Base-by-base conservation (phyloP, 2,113 vertebrate species). In the Gobiocypris rarus region DNA sequence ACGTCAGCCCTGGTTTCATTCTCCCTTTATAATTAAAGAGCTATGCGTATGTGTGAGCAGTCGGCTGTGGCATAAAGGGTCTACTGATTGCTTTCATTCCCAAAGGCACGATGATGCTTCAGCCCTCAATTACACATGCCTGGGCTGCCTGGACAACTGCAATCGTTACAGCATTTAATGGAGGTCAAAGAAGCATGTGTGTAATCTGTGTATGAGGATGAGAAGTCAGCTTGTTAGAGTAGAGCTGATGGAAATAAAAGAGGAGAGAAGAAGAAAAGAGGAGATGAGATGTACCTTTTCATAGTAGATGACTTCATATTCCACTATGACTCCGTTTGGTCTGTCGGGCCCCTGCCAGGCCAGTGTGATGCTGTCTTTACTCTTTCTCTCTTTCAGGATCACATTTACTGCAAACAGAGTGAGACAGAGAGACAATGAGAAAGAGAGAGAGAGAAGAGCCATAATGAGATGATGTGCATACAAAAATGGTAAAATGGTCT, bases 291-390 rank as follows among this genome's bases (percentile, higher is more conserved):
- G 52, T 89, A 95, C 95, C 94, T 96, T 96, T 90, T 96, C 95
- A 65, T 95, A 96, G 87, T 95, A 96, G 90, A 95, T 95, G 79
- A 96, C 94, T 89, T 96, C 95, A 88, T 96, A 96, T 85, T 95
- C 95, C 85, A 95, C 92, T 17, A 95, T 94, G 19, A 83, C 93
- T 61, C 94, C 94, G 7, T 92, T 94, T 82, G 94, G 92, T 87
- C 93, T 92, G 86, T 95, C 92, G 2, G 94, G 95, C 75, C 93
- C 95, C 89, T 95, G 94, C 93, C 94, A 95, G 67, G 94, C 94
- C 89, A 96, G 93, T 67, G 95, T 96, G 88, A 96, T 92, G 7
- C 95, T 96, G 91, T 95, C 95, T 90, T 95, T 95, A 88, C 94
- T 95, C 87, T 92, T 92, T 86, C 95, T 93, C 86, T 96, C 95